These are phyloP conservation scores for Heterodera carotae DNA, from an alignment of 1,140 invertebrate genomes.

Conservation along the genomic window DNA sequence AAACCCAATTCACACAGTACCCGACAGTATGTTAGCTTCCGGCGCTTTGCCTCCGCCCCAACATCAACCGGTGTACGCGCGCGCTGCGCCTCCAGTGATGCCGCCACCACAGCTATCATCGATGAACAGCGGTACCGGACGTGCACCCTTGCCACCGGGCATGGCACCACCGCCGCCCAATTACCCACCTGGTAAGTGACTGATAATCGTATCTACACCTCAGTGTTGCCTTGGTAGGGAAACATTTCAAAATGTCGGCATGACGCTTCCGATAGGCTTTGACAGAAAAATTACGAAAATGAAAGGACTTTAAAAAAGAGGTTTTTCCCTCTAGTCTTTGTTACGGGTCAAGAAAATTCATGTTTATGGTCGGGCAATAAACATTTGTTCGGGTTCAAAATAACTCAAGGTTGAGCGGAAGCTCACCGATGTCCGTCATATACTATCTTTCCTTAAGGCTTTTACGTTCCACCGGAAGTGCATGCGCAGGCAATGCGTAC, in stretches of 20 bases:
- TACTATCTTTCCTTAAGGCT: neutral
- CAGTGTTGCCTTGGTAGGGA: no score
- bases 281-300: no score
- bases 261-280: no score
- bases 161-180: constrained; percentile 32
- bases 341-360: no score
- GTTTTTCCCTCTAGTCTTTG: no score
- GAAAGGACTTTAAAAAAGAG: no score
- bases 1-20: constrained; percentile 21
- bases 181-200: constrained; percentile 20
- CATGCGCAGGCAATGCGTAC: constrained; percentile 8
- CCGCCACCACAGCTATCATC: neutral
- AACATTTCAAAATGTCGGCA: no score
- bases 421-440: no score
- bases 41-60: constrained; percentile 23
- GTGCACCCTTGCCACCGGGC: constrained; percentile 30
- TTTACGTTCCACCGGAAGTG: constrained; percentile 11
- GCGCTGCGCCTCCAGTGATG: constrained; percentile 11
- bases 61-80: constrained; percentile 28
- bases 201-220: no score
- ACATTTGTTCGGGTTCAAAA: no score
- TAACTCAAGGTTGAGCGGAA: no score
- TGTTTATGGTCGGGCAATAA: no score
- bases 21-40: constrained; percentile 34
- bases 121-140: neutral